Base-by-base conservation (phyloP, 2,797 vertebrate species). In the Semotilus atromaculatus region DNA sequence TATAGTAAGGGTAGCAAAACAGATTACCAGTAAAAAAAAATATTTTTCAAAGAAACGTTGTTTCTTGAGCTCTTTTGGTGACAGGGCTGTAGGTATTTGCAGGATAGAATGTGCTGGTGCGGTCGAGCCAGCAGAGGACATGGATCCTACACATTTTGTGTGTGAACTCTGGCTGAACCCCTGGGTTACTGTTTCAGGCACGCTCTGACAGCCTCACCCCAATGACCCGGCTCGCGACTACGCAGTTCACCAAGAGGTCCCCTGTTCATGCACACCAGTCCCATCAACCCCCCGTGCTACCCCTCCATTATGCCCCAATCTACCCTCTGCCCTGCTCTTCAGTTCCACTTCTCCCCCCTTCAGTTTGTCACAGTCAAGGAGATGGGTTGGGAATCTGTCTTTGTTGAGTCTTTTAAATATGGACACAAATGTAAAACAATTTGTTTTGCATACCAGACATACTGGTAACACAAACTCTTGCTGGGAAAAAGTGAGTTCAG, bases 161-260 rank as follows among this genome's bases (percentile, higher is more conserved):
- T 95, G 94, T 97, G 97, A 98, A 97, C 97, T 97, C 95, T 96
- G 95, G 95, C 94, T 97, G 96, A 97, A 97, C 97, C 94, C 94
- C 92, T 91, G 92, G 94, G 95, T 95, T 94, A 93, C 94, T 95
- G 94, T 95, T 95, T 94, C 94, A 95, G 94, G 94, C 95, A 95
- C 94, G 93, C 95, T 95, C 94, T 95, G 94, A 95, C 94, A 95
- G 93, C 93, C 94, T 94, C 94, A 92, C 94, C 94, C 94, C 91
- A 93, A 95, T 97, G 96, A 97, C 97, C 96, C 95, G 95, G 96
- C 96, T 96, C 94, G 91, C 95, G 95, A 93, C 94, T 93, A 92
- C 93, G 92, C 94, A 94, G 96, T 96, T 97, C 97, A 97, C 93
- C 87, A 93, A 92, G 92, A 96, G 96, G 96, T 96, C 93, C 92